Base-by-base conservation (phyloP, 2,888 invertebrate genomes). In the Hydraecia micacea region DNA sequence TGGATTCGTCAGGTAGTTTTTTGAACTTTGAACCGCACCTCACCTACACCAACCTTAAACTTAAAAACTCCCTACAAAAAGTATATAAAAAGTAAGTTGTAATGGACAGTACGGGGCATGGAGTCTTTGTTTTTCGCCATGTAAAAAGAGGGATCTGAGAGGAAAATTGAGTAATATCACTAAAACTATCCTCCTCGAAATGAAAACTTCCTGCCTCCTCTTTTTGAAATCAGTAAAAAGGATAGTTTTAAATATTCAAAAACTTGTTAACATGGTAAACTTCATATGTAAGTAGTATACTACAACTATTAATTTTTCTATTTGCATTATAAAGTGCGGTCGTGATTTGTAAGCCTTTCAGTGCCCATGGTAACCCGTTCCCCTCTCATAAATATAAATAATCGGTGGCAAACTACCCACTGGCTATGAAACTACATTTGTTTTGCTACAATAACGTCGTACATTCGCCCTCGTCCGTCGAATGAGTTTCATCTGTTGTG, bases 361-460 rank as follows among this genome's bases (percentile, higher is more conserved):
- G 42, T 8, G 18, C 4, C 7, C 28, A 28, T 39, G 28, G 25
- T 32, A n/a, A 46, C 4, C 21, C 1, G 52, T 39, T 75, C 6
- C 55, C 2, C 32, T 13, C 21, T 58, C n/a, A n/a, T 49, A 49
- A 36, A 39, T 52, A 28, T 28, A 32, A 39, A 7, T 76, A 76
- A 60, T 75, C 28, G n/a, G 49, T 21, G 15, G n/a, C n/a, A 65
- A 76, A 65, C 46, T 55, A 79, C n/a, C 21, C 7, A 65, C 21
- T 76, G 6, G 5, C 13, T 63, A 28, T 18, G n/a, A 32, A n/a
- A 58, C 28, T 46, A 28, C 36, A 66, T 11, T 67, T 67, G 55
- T 79, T 58, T 66, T 66, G 36, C 36, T 58, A 79, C 55, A 58
- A 67, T 67, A 66, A 28, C 55, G 36, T 28, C 3, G 32, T 32